Conservation (phyloP, 1,140 invertebrate genomes). For the Apocrypta bakeri region DNA sequence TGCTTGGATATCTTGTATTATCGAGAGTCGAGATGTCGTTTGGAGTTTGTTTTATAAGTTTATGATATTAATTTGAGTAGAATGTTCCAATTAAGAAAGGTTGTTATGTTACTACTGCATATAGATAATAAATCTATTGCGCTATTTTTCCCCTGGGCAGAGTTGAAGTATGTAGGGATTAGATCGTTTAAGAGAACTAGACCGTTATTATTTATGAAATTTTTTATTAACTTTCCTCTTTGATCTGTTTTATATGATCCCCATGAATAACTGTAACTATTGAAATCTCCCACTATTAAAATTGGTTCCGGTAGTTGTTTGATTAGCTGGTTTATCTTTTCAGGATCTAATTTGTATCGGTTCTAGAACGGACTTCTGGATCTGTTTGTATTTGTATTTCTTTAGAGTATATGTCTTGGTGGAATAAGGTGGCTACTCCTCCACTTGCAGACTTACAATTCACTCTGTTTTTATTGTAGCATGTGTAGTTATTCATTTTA, state of each 20-base stretch:
- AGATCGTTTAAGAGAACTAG: slow-evolving; percentile 54
- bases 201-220: slow-evolving; percentile 31
- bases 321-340: slow-evolving; percentile 56
- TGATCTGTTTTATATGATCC: slow-evolving; percentile 56
- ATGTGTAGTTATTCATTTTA: not conserved
- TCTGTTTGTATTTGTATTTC: not conserved
- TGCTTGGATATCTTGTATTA: too few relatives aligned
- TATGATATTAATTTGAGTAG: too few relatives aligned
- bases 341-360: slow-evolving; percentile 26
- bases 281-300: slow-evolving; percentile 63
- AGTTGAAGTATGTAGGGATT: slow-evolving; percentile 57
- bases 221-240: slow-evolving; percentile 56
- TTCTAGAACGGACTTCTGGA: slow-evolving; percentile 38
- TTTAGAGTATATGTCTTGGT: not conserved
- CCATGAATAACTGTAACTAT: slow-evolving; percentile 61
- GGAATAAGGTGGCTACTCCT: too few relatives aligned
- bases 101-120: slow-evolving; percentile 54
- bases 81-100: slow-evolving; percentile 57
- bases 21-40: too few relatives aligned
- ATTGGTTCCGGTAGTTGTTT: slow-evolving; percentile 60
- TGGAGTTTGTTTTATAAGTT: too few relatives aligned
- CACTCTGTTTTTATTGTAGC: too few relatives aligned
- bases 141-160: slow-evolving; percentile 50
- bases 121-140: slow-evolving; percentile 59
- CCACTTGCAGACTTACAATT: too few relatives aligned